phyloP scores from a whole-genome alignment of 2,888 invertebrate species.

The Dryocosmus kuriphilus region DNA sequence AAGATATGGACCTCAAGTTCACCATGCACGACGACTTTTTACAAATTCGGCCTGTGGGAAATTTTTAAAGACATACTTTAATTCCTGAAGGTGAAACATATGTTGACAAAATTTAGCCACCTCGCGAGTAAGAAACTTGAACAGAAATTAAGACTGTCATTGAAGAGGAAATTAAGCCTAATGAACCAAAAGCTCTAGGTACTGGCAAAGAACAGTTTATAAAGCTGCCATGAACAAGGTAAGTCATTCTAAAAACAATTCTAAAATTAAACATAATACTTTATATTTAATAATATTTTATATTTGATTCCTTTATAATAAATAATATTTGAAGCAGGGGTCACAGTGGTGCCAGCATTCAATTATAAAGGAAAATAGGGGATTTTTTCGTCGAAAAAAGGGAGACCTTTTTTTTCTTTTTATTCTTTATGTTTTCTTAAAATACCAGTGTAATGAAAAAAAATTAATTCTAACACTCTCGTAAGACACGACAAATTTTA shows the following conservation, averaged over 20 bases:
- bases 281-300: no score
- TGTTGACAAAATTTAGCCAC: slow-evolving; percentile 86
- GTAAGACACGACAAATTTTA: no score
- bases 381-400: no score
- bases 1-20: slow-evolving; percentile 85
- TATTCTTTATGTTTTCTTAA: no score
- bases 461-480: no score
- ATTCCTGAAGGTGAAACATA: slow-evolving; percentile 91
- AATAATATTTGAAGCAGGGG: no score
- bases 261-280: no score
- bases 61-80: slow-evolving; percentile 82
- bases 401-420: no score
- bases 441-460: no score
- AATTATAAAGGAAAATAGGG: no score
- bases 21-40: slow-evolving; percentile 91
- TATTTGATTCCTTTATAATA: no score
- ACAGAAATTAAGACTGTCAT: slow-evolving; percentile 85
- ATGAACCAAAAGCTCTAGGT: slow-evolving; percentile 86
- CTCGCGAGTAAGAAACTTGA: slow-evolving; percentile 86
- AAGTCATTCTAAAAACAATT: slow-evolving; percentile 74
- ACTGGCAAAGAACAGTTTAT: slow-evolving; percentile 90
- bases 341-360: no score
- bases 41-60: slow-evolving; percentile 89
- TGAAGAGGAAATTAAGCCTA: slow-evolving; percentile 80
- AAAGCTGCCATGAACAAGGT: slow-evolving; percentile 92